These are phyloP conservation scores for Clarias laeviceps DNA, from an alignment of 2,797 vertebrate genomes.

Conservation along the genomic window DNA sequence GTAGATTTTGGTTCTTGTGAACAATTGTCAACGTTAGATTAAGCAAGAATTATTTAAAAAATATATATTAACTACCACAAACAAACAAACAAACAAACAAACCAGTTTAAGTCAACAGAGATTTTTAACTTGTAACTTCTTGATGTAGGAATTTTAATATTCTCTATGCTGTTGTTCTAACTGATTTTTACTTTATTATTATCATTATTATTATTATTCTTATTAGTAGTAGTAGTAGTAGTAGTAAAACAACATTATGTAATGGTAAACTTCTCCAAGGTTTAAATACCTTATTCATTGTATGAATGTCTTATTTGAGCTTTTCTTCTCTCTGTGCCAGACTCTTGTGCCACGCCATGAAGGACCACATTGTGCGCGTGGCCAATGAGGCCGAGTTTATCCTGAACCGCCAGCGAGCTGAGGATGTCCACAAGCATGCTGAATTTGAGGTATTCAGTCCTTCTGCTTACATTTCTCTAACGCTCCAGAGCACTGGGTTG, in stretches of 20 bases:
- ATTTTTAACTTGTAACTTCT: neutral
- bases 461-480: neutral
- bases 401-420: conserved; percentile 93
- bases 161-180: neutral
- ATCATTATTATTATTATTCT: neutral
- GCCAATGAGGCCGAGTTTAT: conserved; percentile 98
- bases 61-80: too few species aligned
- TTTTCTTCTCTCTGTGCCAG: conserved; percentile 65
- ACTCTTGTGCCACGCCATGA: conserved; percentile 96
- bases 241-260: neutral
- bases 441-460: conserved; percentile 87
- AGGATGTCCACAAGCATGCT: conserved; percentile 96
- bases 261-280: neutral
- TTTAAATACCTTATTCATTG: neutral
- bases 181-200: neutral
- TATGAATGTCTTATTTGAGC: neutral
- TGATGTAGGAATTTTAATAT: too few species aligned
- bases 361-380: conserved; percentile 96
- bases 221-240: too few species aligned
- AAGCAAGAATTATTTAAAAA: neutral
- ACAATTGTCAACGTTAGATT: neutral
- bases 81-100: too few species aligned
- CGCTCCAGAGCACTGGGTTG: neutral
- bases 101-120: neutral
- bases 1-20: neutral